These are phyloP conservation scores for Caenorhabditis latens DNA, from an alignment of 1,140 invertebrate genomes.

Conservation along the genomic window DNA sequence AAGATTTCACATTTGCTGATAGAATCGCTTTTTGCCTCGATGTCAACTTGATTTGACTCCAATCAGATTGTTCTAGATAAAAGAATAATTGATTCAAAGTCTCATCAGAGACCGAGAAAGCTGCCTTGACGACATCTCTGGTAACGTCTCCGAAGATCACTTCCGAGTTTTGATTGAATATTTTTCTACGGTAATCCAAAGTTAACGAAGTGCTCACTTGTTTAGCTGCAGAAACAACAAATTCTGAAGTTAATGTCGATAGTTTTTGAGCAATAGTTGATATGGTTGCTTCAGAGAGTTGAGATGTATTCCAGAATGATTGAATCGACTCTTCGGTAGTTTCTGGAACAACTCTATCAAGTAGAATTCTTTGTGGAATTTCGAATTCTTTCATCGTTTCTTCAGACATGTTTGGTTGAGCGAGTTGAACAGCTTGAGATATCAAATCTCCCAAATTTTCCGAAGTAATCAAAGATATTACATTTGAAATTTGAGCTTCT, in stretches of 20 bases:
- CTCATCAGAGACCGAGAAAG: background rate
- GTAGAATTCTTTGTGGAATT: slow-evolving; percentile 7
- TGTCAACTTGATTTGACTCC: slow-evolving; percentile 15
- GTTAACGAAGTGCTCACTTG: slow-evolving; percentile 14
- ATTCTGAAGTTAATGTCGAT: background rate
- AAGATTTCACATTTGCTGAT: background rate
- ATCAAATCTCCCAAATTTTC: slow-evolving; percentile 38
- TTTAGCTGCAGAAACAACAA: slow-evolving; percentile 33
- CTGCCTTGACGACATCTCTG: slow-evolving; percentile 21
- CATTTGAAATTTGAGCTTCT: background rate
- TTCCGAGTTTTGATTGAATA: slow-evolving; percentile 45
- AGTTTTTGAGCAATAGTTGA: slow-evolving; percentile 19
- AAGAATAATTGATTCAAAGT: slow-evolving; percentile 6
- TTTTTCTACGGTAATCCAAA: slow-evolving; percentile 43
- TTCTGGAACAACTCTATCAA: slow-evolving; percentile 19
- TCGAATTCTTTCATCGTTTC: slow-evolving; percentile 1
- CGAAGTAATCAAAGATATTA: slow-evolving; percentile 29
- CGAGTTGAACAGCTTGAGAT: slow-evolving; percentile 24
- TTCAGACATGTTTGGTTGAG: slow-evolving; percentile 30
- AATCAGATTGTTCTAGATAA: slow-evolving; percentile 3
- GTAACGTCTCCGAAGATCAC: slow-evolving; percentile 1
- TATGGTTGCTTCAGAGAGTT: background rate
- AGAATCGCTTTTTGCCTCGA: background rate
- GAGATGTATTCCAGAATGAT: slow-evolving; percentile 22
- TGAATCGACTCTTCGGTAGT: slow-evolving; percentile 27